Base-by-base conservation (phyloP, 1,140 invertebrate genomes). In the Drosophila biarmipes region DNA sequence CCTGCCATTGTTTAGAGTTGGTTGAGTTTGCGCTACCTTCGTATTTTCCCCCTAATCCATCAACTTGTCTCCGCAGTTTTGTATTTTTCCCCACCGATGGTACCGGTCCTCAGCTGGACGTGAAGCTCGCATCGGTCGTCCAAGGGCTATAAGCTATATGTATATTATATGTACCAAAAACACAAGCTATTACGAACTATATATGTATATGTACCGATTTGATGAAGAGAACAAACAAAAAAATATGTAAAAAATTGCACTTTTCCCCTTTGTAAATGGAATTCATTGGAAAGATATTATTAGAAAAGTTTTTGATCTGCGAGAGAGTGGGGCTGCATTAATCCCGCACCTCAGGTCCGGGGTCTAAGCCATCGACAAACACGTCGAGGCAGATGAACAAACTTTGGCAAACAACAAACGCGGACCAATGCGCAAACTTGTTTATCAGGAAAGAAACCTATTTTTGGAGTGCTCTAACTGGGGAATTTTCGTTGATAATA, bases 391-490 rank as follows among this genome's bases (percentile, higher is more conserved):
- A 75, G 77, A 86, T 86, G 69, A 89, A 71, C 78, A 89, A 87
- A 87, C 84, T 87, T 87, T 73, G 49, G 45, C 84, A 79, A 87
- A 87, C 82, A 87, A 81, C 73, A 75, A 82, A 64, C 73, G 62
- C 27, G 48, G 66, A 73, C 51, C 46, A 40, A 73, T 53, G 49
- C 66, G 55, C 82, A 72, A 87, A 87, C 84, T 89, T 87, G 82
- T 87, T 82, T 87, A 89, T 89, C 67, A 77, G 11, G 10, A 11
- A 27, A 34, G 27, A n/a, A 31, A 12, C 37, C 58, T 24, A 21
- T 10, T 5, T 2, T 6, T 31, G 17, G 14, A n/a, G 19, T 61
- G 11, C 52, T 56, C 38, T 40, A 17, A 14, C 24, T 4, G 24
- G 24, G 3, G 5, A 24, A 24, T 2, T 1, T 21, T 21, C 3